Evolutionary conservation across 2,797 vertebrate genomes (phyloP).

Genomic region (Oreochromis grahami): DNA sequence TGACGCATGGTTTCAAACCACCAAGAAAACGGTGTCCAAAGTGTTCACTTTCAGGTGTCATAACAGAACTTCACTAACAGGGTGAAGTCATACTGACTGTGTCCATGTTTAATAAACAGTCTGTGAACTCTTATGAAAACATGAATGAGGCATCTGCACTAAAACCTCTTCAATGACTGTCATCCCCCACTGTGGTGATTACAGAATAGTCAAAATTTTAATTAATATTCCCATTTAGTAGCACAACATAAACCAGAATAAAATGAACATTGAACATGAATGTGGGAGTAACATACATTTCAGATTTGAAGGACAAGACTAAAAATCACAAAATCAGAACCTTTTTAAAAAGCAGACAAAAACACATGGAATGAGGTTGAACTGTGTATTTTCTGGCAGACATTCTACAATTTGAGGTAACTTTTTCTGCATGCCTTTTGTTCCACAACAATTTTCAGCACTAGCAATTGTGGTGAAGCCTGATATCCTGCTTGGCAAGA

Average conservation of each 20-base stretch:
- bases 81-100: neutral
- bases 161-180: neutral
- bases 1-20: neutral
- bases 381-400: neutral
- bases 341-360: neutral
- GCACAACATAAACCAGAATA: neutral
- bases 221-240: neutral
- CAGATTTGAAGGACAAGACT: neutral
- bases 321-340: neutral
- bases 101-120: neutral
- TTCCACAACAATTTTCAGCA: constrained; percentile 36
- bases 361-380: neutral
- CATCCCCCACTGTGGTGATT: neutral
- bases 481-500: constrained; percentile 60
- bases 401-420: constrained; percentile 4
- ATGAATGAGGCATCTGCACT: neutral
- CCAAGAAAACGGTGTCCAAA: neutral
- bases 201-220: neutral
- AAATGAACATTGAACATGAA: neutral
- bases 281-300: neutral
- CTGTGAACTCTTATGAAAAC: neutral
- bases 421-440: constrained; percentile 36
- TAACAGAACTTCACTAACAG: neutral
- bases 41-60: neutral
- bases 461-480: constrained; percentile 20